Base-by-base conservation (phyloP, 2,797 vertebrate species). In the Characodon lateralis region DNA sequence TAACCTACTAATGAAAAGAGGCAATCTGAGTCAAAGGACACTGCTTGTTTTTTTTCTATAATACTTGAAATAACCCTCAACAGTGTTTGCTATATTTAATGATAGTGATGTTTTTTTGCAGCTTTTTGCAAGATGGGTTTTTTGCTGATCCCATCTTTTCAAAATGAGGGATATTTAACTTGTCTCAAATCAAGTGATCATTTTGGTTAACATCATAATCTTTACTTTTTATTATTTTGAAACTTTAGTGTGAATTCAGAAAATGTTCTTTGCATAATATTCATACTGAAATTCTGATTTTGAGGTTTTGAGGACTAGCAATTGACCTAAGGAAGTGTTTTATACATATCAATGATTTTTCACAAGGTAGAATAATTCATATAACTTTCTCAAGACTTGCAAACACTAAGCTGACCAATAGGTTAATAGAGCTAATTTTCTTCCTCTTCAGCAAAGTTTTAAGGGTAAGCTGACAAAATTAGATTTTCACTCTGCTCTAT, bases 1-100 rank as follows among this genome's bases (percentile, higher is more conserved):
- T 2, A 9, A 1, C 61, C 61, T 39, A 8, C 35, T 20, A 18
- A 65, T 31, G 76, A 75, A 26, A 41, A n/a, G 65, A 61, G 75
- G 50, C 43, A 61, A 20, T n/a, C 26, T 84, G 65, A 87, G 58
- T 83, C 81, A 86, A 4, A 24, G 56, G 70, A 74, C 43, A 77
- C n/a, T 61, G 35, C 16, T 35, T 3, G 31, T 69, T 71, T 66
- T 65, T n/a, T 18, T 51, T 53, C 43, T 58, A 10, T 59, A 28
- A 73, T 46, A 31, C 55, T 50, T 6, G 26, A 39, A n/a, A 75
- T 28, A 9, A 50, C 63, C 66, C 72, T 12, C 46, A 0, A 31
- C 26, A 22, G 9, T 31, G 48, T 61, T 73, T 59, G 41, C 3
- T 5, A 46, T 58, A 61, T 65, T 22, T 65, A 8, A 65, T 39